Percentiles rank a stretch among this genome's conserved stretches.
Conservation (phyloP, 2,113 vertebrate species). For the Pluvianellus socialis region DNA sequence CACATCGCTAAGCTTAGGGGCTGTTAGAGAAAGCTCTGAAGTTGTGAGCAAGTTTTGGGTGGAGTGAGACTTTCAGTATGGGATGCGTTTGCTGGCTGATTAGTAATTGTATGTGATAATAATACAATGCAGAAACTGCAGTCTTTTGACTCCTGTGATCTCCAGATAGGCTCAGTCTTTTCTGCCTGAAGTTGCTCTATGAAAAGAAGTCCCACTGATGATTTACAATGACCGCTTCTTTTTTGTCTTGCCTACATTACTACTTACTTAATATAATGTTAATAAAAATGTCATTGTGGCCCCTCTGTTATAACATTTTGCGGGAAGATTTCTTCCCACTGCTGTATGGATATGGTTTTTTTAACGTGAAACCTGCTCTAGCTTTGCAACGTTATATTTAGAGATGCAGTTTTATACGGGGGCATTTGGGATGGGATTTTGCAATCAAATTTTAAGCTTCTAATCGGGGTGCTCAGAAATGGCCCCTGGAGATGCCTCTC, state of each 20-base stretch:
- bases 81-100: not conserved
- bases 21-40: not conserved
- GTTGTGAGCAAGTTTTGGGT: not conserved
- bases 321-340: not conserved
- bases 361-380: not conserved
- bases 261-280: not conserved
- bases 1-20: not conserved
- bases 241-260: not conserved
- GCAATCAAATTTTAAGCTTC: not conserved
- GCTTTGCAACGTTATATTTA: not conserved
- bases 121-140: not conserved
- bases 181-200: not conserved
- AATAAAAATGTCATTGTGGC: not conserved
- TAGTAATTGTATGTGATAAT: not conserved
- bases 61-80: not conserved
- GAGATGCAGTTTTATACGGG: not conserved
- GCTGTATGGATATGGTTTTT: not conserved
- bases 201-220: not conserved
- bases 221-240: not conserved
- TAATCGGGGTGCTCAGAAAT: not conserved
- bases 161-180: not conserved
- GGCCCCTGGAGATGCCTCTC: not conserved
- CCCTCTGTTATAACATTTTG: not conserved
- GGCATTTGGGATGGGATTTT: not conserved
- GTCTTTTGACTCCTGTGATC: not conserved